Evolutionary conservation across 2,888 invertebrate genomes (phyloP).

Genomic region (Conus canariensis): DNA sequence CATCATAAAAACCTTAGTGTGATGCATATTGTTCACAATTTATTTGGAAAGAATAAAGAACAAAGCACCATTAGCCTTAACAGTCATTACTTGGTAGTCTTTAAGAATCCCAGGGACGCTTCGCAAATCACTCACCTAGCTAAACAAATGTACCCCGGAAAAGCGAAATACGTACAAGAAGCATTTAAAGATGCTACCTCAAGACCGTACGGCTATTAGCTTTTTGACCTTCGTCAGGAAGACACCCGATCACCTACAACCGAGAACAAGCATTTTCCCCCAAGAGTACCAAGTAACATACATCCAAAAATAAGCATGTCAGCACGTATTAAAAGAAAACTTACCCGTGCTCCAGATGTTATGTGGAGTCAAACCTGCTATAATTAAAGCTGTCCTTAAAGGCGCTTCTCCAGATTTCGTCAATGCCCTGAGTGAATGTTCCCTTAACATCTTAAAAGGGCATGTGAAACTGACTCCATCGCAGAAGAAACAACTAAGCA

Average conservation of each 20-base stretch:
- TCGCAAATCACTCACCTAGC: no score
- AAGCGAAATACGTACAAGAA: not conserved
- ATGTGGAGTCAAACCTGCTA: not conserved
- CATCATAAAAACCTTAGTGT: constrained; percentile 17
- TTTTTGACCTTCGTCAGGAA: no score
- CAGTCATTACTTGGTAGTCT: not conserved
- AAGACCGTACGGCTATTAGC: no score
- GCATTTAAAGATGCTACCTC: no score
- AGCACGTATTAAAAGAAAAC: no score
- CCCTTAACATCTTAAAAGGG: constrained; percentile 30
- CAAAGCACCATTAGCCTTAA: not conserved
- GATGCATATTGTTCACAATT: no score
- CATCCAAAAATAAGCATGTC: constrained; percentile 27
- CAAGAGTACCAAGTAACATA: constrained; percentile 24
- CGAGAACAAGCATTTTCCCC: constrained; percentile 38
- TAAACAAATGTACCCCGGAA: not conserved
- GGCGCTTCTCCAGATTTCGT: not conserved
- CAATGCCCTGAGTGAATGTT: not conserved
- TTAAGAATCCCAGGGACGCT: no score
- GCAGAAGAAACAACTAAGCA: constrained; percentile 24
- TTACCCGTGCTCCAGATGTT: no score
- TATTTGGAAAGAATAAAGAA: not conserved
- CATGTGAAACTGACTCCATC: constrained; percentile 16
- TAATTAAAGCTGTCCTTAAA: constrained; percentile 5
- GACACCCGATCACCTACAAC: not conserved